phyloP scores from a whole-genome alignment of 2,888 invertebrate genomes.

The Nomada lathburiana region DNA sequence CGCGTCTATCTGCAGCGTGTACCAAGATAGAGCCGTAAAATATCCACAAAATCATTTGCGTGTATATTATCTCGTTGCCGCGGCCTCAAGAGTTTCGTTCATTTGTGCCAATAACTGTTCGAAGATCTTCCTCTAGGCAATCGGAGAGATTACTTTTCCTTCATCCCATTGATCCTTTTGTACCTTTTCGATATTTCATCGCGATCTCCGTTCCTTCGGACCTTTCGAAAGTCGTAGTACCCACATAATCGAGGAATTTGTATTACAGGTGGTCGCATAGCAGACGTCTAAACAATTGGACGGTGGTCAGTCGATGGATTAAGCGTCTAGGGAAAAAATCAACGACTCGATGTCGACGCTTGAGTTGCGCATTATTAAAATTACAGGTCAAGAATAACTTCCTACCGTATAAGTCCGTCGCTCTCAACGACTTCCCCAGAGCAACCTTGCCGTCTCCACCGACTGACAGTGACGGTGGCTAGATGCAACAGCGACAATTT shows the following conservation, averaged over 20 bases:
- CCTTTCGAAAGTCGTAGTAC: neutral
- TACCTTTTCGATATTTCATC: neutral
- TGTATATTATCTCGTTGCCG: slow-evolving; percentile 51
- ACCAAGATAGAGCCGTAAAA: slow-evolving; percentile 44
- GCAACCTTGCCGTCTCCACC: slow-evolving; percentile 49
- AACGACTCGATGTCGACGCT: neutral
- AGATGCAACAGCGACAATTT: slow-evolving; percentile 56
- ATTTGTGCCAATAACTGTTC: neutral
- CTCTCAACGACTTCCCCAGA: slow-evolving; percentile 53
- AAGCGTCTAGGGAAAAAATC: slow-evolving; percentile 5
- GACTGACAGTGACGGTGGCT: slow-evolving; percentile 24
- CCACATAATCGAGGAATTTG: neutral
- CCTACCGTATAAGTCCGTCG: slow-evolving; percentile 64
- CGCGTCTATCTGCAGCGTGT: slow-evolving; percentile 59
- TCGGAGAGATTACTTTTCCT: slow-evolving; percentile 9
- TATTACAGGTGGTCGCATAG: neutral
- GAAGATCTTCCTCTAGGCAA: neutral
- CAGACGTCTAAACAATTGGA: neutral
- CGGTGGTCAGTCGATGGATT: neutral
- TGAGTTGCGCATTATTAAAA: slow-evolving; percentile 57
- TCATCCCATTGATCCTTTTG: neutral
- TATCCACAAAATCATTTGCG: slow-evolving; percentile 62
- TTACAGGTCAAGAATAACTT: slow-evolving; percentile 66
- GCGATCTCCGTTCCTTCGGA: neutral
- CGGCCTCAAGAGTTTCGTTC: slow-evolving; percentile 29